These are phyloP conservation scores for Cremastinae sp. DNA, from an alignment of 2,888 invertebrate species.

Conservation along the genomic window DNA sequence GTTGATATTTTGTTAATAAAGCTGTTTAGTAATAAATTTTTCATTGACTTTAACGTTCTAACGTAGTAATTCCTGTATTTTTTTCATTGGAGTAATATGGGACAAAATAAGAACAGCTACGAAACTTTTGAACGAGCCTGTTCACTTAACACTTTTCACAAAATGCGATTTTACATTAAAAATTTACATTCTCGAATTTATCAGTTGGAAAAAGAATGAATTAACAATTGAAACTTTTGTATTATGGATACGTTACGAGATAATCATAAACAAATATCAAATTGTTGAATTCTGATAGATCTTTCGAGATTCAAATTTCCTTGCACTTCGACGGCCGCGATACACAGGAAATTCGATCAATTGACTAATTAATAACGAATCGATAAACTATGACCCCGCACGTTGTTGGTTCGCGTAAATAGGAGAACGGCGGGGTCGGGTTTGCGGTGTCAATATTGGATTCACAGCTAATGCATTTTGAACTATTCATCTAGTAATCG, in stretches of 20 bases:
- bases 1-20: too few relatives aligned
- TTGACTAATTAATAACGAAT: slow-evolving; percentile 75
- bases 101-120: not conserved
- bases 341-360: slow-evolving; percentile 46
- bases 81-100: too few relatives aligned
- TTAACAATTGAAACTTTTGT: too few relatives aligned
- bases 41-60: too few relatives aligned
- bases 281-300: not conserved
- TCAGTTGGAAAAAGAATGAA: too few relatives aligned
- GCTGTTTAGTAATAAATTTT: too few relatives aligned
- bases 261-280: too few relatives aligned
- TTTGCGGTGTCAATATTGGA: slow-evolving; percentile 76
- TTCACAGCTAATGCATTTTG: slow-evolving; percentile 73
- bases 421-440: slow-evolving; percentile 50
- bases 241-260: too few relatives aligned
- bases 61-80: too few relatives aligned
- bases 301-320: slow-evolving; percentile 5
- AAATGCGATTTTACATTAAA: too few relatives aligned
- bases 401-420: not conserved
- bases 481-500: slow-evolving; percentile 46
- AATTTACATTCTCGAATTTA: too few relatives aligned
- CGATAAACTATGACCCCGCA: slow-evolving; percentile 62
- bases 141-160: not conserved
- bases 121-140: not conserved
- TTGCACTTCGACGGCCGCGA: slow-evolving; percentile 1